A percentile compares a stretch with the other conserved stretches of the same genome.
phyloP scores from a whole-genome alignment of 2,113 vertebrate genomes.

The Empidonax traillii region DNA sequence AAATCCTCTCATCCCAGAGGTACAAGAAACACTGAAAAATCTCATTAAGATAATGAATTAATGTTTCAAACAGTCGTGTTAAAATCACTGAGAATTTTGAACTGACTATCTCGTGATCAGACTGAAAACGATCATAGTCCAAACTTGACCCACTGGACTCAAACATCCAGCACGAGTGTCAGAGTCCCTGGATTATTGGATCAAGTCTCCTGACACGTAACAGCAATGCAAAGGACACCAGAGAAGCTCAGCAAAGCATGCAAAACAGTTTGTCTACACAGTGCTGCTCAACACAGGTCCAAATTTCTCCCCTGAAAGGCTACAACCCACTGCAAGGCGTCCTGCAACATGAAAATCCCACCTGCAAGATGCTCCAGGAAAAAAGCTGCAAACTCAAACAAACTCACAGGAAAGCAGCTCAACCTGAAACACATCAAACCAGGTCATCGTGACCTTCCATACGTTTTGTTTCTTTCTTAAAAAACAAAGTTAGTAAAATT shows the following conservation, averaged over 20 bases:
- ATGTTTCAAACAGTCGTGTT: not conserved
- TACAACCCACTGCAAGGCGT: not conserved
- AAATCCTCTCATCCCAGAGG: not conserved
- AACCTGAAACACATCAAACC: not conserved
- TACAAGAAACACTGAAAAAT: not conserved
- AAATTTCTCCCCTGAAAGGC: not conserved
- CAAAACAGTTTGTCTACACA: not conserved
- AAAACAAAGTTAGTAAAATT: not conserved
- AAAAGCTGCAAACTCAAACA: not conserved
- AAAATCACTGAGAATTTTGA: not conserved
- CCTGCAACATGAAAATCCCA: not conserved
- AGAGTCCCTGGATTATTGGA: not conserved
- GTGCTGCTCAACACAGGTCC: not conserved
- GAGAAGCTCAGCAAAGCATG: not conserved
- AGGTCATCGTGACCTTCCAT: not conserved
- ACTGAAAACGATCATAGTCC: not conserved
- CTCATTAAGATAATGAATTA: not conserved
- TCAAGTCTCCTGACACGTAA: not conserved
- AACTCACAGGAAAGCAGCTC: not conserved
- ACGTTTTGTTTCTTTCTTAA: not conserved
- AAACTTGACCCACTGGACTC: not conserved
- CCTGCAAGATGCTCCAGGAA: not conserved
- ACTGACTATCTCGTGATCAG: not conserved
- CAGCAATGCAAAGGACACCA: not conserved
- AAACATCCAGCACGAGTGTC: not conserved